Evolutionary conservation across 2,888 invertebrate species (phyloP).

Genomic region (Muscina levida): DNA sequence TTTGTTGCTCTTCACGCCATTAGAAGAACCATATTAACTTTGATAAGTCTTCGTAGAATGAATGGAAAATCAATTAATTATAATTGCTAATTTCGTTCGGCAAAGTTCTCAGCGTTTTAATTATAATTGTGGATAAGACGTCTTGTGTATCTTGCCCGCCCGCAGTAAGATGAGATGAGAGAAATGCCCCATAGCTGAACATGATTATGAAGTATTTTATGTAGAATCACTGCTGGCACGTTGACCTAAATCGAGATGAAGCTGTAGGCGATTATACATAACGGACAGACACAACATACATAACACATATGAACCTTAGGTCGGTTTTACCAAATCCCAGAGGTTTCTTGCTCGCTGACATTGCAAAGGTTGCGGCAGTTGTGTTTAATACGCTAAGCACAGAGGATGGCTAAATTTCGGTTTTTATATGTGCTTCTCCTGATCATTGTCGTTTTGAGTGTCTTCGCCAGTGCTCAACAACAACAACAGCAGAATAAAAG

Average conservation of each 20-base stretch:
- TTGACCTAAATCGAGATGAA: slow-evolving; percentile 36
- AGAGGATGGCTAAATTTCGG: slow-evolving; percentile 39
- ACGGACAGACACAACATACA: too few species aligned
- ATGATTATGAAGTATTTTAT: neutral
- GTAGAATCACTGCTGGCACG: neutral
- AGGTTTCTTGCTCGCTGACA: slow-evolving; percentile 41
- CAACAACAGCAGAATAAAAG: slow-evolving; percentile 35
- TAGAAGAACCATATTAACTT: neutral
- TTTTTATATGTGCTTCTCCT: slow-evolving; percentile 25
- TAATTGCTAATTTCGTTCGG: slow-evolving; percentile 43
- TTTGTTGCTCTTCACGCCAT: neutral
- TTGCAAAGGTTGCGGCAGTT: slow-evolving; percentile 25
- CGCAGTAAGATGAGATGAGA: too few species aligned
- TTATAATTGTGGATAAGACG: neutral
- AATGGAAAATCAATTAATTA: slow-evolving; percentile 37
- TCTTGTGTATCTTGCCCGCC: too few species aligned
- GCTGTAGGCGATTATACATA: slow-evolving; percentile 2
- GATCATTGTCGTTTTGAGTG: slow-evolving; percentile 36
- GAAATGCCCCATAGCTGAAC: slow-evolving; percentile 23
- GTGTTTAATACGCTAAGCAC: slow-evolving; percentile 8
- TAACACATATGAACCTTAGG: slow-evolving; percentile 12
- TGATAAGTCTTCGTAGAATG: neutral
- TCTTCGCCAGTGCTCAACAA: slow-evolving; percentile 25
- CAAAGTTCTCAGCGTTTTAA: neutral
- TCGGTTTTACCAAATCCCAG: neutral